Evolutionary conservation across 1,140 invertebrate genomes (phyloP), one percentile per base, ranked within the genome.

Genomic region (Diabrotica undecimpunctata): DNA sequence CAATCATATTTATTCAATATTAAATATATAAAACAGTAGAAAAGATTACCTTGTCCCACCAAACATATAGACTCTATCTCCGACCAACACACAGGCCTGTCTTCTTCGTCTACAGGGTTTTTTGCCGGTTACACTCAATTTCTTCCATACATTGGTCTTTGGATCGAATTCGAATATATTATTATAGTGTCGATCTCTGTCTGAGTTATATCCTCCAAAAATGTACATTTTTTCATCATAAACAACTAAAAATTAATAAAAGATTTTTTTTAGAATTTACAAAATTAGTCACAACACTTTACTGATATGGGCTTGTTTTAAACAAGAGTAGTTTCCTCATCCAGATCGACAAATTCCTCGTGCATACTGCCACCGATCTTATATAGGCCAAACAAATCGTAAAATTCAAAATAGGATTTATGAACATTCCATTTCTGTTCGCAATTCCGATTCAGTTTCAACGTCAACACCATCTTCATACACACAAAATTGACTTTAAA

Each of bases 191-290:
- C 83, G 79, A 67, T 89, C 85, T 41, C 80, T 73, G 12, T 87
- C 79, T 6, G 90, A 90, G 80, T 94, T 92, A 75, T 90, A 95
- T 8, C 94, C 94, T 46, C 94, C 94, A 82, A 96, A 95, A 54
- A 96, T 86, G 72, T 92, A 94, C 77, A 96, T 84, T 69, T 86
- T 81, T 25, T 84, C 86, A 67, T 88, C 85, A 74, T 93, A 86
- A 1, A 89, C 81, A 87, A 94, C 89, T 90, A 75, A 84, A 84
- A 69, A 64, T 66, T 59, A 73, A 72, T 61, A 70, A 37, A 37
- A 9, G 9, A 10, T 12, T 9, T 62, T 60, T 12, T 62, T n/a
- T 62, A 25, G 5, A 12, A 61, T 58, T 57, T 62, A 38, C 53
- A 7, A 39, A 37, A n/a, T 12, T 38, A 62, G 37, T 54, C n/a